A percentile compares a stretch with the other conserved stretches of the same genome.
phyloP scores from a whole-genome alignment of 2,888 invertebrate species.

The Lochmaea crataegi region DNA sequence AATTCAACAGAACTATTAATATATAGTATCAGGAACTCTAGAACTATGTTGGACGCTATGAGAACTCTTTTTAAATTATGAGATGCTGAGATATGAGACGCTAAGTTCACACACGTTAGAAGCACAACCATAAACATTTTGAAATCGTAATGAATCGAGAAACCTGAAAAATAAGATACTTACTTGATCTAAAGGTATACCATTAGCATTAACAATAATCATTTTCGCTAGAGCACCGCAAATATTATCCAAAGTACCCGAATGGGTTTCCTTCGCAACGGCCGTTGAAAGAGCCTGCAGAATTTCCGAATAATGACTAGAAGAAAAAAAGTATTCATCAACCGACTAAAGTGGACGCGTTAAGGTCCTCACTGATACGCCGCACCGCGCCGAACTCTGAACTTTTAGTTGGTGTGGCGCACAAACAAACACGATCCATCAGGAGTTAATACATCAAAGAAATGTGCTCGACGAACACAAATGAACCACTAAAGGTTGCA shows the following conservation, averaged over 20 bases:
- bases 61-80: no score
- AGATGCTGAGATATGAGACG: no score
- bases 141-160: neutral
- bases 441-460: neutral
- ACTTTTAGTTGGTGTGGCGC: neutral
- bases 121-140: neutral
- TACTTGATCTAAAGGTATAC: conserved; percentile 78
- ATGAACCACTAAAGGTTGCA: no score
- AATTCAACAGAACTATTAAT: no score
- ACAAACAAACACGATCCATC: no score
- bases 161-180: conserved; percentile 34
- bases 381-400: no score
- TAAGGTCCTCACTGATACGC: no score
- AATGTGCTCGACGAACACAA: no score
- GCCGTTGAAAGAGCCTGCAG: conserved; percentile 75
- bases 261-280: conserved; percentile 74
- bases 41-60: no score
- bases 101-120: no score
- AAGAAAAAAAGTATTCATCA: conserved; percentile 8
- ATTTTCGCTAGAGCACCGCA: conserved; percentile 82
- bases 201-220: conserved; percentile 73
- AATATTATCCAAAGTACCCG: conserved; percentile 79
- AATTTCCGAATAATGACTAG: conserved; percentile 74
- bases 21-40: no score
- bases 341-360: no score